phyloP scores from a whole-genome alignment of 2,113 vertebrate species.

The Labrus mixtus region DNA sequence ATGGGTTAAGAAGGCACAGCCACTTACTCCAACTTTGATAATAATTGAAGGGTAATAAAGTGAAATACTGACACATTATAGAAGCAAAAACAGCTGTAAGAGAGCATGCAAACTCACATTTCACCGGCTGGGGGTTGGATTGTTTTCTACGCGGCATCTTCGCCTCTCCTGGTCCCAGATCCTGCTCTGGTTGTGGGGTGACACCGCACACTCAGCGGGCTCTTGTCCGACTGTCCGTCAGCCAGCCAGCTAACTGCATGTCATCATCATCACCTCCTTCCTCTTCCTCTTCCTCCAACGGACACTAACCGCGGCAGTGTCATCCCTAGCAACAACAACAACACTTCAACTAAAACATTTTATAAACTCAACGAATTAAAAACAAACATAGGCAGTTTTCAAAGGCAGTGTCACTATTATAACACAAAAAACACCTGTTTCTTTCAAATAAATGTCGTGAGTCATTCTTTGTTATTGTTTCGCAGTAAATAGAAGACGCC shows the following conservation, averaged over 20 bases:
- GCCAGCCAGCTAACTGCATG: conserved; percentile 64
- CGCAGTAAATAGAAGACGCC: conserved; percentile 54
- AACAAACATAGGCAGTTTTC: no score
- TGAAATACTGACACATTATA: not conserved
- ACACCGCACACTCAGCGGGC: conserved; percentile 6
- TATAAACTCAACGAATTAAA: not conserved
- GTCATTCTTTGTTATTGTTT: conserved; percentile 37
- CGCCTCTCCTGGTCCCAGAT: conserved; percentile 25
- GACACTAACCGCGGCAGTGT: conserved; percentile 35
- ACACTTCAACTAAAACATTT: not conserved
- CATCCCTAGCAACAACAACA: conserved; percentile 24
- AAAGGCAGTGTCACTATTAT: not conserved
- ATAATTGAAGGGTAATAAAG: not conserved
- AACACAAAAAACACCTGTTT: not conserved
- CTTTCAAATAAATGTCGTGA: not conserved
- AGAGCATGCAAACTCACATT: conserved; percentile 79
- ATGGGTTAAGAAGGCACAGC: not conserved
- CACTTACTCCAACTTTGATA: not conserved
- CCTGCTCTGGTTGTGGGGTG: conserved; percentile 42
- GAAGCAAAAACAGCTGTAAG: not conserved
- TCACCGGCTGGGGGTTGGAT: conserved; percentile 93
- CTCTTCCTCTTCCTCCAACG: conserved; percentile 70
- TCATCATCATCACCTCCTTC: conserved; percentile 59
- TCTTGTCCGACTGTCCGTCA: conserved; percentile 36
- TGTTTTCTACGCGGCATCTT: conserved; percentile 95